Conservation (phyloP, 2,797 vertebrate species). For the Hippopotamyrus pictus region DNA sequence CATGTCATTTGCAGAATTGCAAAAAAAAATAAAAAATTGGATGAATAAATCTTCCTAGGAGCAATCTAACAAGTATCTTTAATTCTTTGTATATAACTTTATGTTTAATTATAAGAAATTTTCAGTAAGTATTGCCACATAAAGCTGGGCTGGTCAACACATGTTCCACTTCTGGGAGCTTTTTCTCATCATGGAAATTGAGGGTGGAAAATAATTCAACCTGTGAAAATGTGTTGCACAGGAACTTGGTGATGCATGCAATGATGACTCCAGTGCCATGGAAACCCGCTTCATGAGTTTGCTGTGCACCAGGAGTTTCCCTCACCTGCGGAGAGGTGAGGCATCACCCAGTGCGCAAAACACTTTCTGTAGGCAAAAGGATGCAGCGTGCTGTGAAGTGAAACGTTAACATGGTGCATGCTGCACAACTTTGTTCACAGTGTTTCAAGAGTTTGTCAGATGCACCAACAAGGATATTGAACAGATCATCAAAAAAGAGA, state of each 20-base stretch:
- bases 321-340: constrained; percentile 85
- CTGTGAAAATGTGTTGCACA: constrained; percentile 40
- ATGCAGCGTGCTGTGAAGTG: background rate
- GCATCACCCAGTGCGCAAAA: background rate
- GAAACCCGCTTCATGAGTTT: constrained; percentile 89
- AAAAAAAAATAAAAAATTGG: background rate
- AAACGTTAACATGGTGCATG: background rate
- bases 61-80: background rate
- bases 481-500: constrained; percentile 88
- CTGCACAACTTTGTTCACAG: constrained; percentile 48
- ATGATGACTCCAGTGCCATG: constrained; percentile 78
- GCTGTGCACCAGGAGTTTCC: constrained; percentile 88
- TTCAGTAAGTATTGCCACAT: background rate
- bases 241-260: constrained; percentile 80
- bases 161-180: background rate
- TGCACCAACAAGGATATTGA: constrained; percentile 90
- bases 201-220: background rate
- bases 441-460: constrained; percentile 92
- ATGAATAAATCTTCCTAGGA: background rate
- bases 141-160: background rate
- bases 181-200: background rate
- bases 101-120: background rate
- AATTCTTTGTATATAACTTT: background rate
- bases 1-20: background rate
- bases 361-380: background rate